Base-by-base conservation (phyloP, 2,797 vertebrate species). In the Myotis planiceps region DNA sequence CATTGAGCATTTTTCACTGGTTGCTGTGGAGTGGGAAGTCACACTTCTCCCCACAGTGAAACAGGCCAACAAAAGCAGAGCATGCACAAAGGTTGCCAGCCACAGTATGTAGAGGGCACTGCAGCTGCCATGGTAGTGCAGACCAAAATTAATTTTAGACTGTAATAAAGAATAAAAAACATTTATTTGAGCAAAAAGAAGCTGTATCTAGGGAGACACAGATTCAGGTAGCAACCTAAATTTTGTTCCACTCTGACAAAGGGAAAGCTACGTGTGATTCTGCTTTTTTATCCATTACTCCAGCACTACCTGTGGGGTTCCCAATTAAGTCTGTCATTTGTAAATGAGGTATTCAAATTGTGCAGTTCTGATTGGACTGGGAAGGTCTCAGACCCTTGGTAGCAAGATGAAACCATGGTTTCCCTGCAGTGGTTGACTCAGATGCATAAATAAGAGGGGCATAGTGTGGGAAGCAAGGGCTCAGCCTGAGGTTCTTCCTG, bases 71-170 rank as follows among this genome's bases (percentile, higher is more conserved):
- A 21, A 25, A 63, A 15, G 18, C 19, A 27, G 53, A 63, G 4
- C 2, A 0, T 23, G 4, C 16, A 51, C 27, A 25, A 19, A 34
- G 25, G 19, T 2, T 4, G 2, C 15, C 1, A 0, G 21, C 12
- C 1, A 9, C 5, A 29, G 39, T 5, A 21, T 2, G 0, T 9
- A 21, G 13, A 91, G 29, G 49, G 2, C 29, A 6, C 21, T 14
- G 19, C 3, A n/a, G 4, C 5, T 23, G 4, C 14, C 13, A 6
- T n/a, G 29, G 21, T 6, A n/a, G 27, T 60, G 18, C 19, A 8
- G 25, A 60, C 16, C 10, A 8, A 37, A 21, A 29, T 60, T 80
- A 42, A 80, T 7, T 80, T 80, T 60, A 80, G 76, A 60, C 37
- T 45, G 37, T 42, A 42, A 80, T 39, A 42, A 80, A 42, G 23